Base-by-base conservation (phyloP, 2,797 vertebrate species). In the Acanthis flammea region DNA sequence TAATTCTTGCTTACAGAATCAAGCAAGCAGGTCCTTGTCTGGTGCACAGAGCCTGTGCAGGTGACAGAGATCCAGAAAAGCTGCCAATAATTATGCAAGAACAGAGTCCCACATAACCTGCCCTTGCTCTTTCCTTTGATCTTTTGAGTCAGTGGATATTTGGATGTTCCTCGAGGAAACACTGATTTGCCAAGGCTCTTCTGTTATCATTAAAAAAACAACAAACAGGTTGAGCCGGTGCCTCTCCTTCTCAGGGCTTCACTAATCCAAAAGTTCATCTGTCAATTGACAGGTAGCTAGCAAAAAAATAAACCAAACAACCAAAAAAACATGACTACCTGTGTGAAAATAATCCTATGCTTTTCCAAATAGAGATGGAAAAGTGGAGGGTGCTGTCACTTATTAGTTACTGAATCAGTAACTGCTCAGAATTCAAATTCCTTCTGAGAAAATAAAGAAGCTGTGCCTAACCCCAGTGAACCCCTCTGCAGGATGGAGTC, bases 111-210 rank as follows among this genome's bases (percentile, higher is more conserved):
- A 53, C 2, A 0, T 4, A 35, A 37, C 66, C 30, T 24, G 45
- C 24, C 45, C 51, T 33, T 48, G 79, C 76, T 84, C 27, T 51
- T 72, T 27, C 12, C 85, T 91, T 91, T 94, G 66, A 81, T 91
- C 91, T 85, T 87, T 60, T 70, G 77, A 79, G 72, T 19, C 77
- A 55, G n/a, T 50, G 44, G 63, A 45, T 71, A 67, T 70, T 87
- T 95, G 95, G 84, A 91, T 94, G 63, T 87, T 96, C 87, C 86
- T 95, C 3, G n/a, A 96, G 90, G 88, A 93, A 95, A 92, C 21
- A 14, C 42, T 33, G 19, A 39, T 41, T 24, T 57, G 83, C 83
- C 74, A 90, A 70, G 48, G 67, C 22, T 76, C 30, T 41, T 35
- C 67, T 90, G 67, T 51, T 87, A 81, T 79, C 74, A 53, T 7